Conservation (phyloP, 1,140 invertebrate species). For the Saccostrea glomerata region DNA sequence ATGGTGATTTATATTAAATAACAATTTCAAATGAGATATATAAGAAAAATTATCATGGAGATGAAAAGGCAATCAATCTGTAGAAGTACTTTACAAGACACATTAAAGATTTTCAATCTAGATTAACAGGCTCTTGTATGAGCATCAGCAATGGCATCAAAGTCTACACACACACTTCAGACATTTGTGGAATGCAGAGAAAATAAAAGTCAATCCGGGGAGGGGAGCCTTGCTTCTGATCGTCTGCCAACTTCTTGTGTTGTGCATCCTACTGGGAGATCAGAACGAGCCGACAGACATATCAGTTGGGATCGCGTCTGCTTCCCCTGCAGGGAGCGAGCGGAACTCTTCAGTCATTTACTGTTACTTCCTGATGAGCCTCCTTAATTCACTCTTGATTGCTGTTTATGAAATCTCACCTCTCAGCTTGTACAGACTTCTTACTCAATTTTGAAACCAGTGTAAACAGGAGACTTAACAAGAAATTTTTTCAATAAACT, state of each 20-base stretch:
- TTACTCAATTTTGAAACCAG: background rate
- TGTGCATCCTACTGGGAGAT: background rate
- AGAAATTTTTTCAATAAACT: slow-evolving; percentile 17
- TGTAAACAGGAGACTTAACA: background rate
- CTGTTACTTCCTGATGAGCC: background rate
- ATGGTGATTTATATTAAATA: slow-evolving; percentile 1
- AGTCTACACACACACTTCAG: slow-evolving; percentile 12
- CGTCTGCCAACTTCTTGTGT: background rate
- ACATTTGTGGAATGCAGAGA: background rate
- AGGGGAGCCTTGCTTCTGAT: background rate
- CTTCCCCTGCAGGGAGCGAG: background rate
- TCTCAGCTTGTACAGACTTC: background rate
- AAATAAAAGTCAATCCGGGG: background rate
- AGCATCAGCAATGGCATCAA: background rate
- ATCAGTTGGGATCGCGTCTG: background rate
- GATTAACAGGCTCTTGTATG: background rate
- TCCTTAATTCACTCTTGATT: background rate
- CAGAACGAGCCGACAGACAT: background rate
- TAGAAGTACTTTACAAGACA: slow-evolving; percentile 11
- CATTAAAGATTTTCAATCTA: slow-evolving; percentile 13
- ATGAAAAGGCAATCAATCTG: background rate
- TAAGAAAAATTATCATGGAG: background rate
- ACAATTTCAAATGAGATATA: slow-evolving; percentile 4
- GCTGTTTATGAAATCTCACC: background rate
- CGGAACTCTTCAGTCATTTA: background rate